Conservation (phyloP, 2,113 vertebrate genomes). For the Psammodynastes pulverulentus region DNA sequence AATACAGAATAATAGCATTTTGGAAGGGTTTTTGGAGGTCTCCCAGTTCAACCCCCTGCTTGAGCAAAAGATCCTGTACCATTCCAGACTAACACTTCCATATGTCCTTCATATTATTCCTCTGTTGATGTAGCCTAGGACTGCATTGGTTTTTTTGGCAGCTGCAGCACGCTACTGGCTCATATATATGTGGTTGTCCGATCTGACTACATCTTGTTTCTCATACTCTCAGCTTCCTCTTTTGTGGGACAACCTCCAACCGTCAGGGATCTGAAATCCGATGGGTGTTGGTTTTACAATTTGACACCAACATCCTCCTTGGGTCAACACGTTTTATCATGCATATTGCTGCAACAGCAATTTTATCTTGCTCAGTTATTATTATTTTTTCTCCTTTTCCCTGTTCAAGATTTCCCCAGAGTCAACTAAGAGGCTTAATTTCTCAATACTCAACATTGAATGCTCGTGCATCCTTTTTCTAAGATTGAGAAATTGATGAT, state of each 20-base stretch:
- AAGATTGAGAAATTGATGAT: neutral
- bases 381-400: neutral
- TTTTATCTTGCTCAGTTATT: neutral
- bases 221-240: neutral
- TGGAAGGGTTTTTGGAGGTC: neutral
- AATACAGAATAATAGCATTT: neutral
- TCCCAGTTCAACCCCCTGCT: neutral
- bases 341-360: neutral
- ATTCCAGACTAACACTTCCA: neutral
- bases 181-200: neutral
- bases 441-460: neutral
- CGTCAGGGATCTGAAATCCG: no score
- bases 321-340: neutral
- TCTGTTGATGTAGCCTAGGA: neutral
- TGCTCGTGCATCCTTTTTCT: constrained; percentile 15
- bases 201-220: neutral
- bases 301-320: neutral
- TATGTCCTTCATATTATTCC: neutral
- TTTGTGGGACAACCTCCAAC: neutral
- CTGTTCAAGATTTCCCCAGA: fast-evolving
- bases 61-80: neutral
- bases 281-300: no score
- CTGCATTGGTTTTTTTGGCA: neutral
- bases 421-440: neutral
- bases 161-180: neutral